These are phyloP conservation scores for Bilobella aurantiaca DNA, from an alignment of 1,140 invertebrate genomes.

Conservation along the genomic window DNA sequence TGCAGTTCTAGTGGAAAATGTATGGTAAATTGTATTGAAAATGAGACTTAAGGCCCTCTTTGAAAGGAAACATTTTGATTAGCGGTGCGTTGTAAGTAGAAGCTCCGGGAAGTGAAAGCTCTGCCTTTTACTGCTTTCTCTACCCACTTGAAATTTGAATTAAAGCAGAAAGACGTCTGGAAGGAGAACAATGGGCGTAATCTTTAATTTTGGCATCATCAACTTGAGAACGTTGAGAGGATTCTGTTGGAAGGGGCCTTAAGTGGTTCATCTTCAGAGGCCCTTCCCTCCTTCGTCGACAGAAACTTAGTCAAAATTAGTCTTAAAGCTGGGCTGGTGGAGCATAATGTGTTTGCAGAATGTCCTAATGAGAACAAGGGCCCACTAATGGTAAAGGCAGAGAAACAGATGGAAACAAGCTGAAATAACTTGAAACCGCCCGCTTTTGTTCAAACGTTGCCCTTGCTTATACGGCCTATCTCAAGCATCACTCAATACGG, in stretches of 20 bases:
- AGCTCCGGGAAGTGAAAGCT: neutral
- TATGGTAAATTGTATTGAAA: no score
- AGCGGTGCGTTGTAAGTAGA: neutral
- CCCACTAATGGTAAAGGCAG: neutral
- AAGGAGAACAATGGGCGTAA: neutral
- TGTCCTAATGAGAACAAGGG: conserved; percentile 3
- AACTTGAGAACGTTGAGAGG: neutral
- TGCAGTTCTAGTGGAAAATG: no score
- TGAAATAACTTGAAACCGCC: neutral
- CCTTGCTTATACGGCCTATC: neutral
- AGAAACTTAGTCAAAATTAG: neutral
- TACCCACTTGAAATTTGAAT: neutral
- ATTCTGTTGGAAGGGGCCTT: neutral
- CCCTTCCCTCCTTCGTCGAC: no score
- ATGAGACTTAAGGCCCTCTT: no score
- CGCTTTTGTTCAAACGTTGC: neutral
- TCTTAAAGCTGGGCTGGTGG: neutral
- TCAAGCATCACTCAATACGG: no score
- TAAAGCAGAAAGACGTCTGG: neutral
- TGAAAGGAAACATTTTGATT: no score
- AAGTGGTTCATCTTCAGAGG: conserved; percentile 7
- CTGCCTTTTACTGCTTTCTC: neutral
- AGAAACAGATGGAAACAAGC: neutral
- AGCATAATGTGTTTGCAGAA: conserved; percentile 7
- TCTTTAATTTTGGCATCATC: neutral